These are phyloP conservation scores for Pygoscelis antarcticus DNA, from an alignment of 2,113 vertebrate genomes.

Conservation along the genomic window DNA sequence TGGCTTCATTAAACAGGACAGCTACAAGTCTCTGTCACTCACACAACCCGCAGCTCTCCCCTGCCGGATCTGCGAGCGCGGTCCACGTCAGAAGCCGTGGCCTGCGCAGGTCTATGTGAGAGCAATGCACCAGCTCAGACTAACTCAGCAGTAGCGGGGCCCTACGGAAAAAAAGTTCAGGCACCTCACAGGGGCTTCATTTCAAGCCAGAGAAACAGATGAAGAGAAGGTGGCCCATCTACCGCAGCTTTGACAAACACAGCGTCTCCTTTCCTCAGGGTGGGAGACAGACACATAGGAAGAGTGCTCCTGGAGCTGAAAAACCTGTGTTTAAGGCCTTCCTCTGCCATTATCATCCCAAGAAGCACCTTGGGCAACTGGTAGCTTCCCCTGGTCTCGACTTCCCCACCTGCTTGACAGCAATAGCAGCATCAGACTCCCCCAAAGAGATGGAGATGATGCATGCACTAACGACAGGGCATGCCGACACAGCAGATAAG, in stretches of 20 bases:
- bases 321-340: not conserved
- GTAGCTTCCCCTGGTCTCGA: not conserved
- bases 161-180: not conserved
- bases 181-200: not conserved
- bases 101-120: not conserved
- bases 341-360: not conserved
- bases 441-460: too few relatives aligned
- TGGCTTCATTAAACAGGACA: not conserved
- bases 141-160: not conserved
- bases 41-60: not conserved
- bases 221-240: not conserved
- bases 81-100: not conserved
- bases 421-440: not conserved
- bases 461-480: not conserved
- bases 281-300: not conserved
- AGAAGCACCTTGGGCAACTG: not conserved
- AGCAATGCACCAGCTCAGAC: not conserved
- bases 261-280: not conserved
- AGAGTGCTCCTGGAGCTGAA: not conserved
- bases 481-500: accelerated
- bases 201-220: not conserved
- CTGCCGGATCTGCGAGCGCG: accelerated
- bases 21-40: not conserved
- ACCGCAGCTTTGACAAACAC: not conserved
- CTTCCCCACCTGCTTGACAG: not conserved